Evolutionary conservation across 2,888 invertebrate species (phyloP).

Genomic region (Eristalis intricaria): DNA sequence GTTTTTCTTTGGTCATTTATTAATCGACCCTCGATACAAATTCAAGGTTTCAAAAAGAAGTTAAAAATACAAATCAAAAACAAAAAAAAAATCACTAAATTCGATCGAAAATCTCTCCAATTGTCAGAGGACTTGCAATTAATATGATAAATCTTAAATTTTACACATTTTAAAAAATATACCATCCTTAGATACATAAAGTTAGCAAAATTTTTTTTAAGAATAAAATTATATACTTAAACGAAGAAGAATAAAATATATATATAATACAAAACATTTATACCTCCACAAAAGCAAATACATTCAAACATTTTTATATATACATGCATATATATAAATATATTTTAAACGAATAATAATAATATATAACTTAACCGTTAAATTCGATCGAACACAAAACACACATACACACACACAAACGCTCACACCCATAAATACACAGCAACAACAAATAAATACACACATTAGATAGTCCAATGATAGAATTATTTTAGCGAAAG

Average conservation of each 20-base stretch:
- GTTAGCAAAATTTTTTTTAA: constrained; percentile 58
- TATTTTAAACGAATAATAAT: neutral
- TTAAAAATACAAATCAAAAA: neutral
- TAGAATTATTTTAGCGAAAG: constrained; percentile 59
- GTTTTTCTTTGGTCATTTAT: neutral
- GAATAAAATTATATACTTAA: constrained; percentile 31
- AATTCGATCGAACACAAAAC: constrained; percentile 1
- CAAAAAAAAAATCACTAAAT: constrained; percentile 31
- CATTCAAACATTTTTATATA: constrained; percentile 10
- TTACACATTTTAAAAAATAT: constrained; percentile 51
- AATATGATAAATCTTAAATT: constrained; percentile 45
- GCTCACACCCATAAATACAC: neutral
- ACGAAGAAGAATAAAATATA: neutral
- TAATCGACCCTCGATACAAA: neutral
- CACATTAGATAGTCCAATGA: constrained; percentile 68
- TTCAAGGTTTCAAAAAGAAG: constrained; percentile 10
- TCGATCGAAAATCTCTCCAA: constrained; percentile 18
- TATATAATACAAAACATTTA: constrained; percentile 46
- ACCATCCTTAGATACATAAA: constrained; percentile 60
- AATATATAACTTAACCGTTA: constrained; percentile 6
- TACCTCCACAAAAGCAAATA: constrained; percentile 60
- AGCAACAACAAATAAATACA: neutral
- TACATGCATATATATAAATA: constrained; percentile 6
- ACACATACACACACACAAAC: neutral
- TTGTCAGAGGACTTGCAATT: constrained; percentile 29